Base-by-base conservation (phyloP, 2,113 vertebrate genomes). In the Orycteropus afer region DNA sequence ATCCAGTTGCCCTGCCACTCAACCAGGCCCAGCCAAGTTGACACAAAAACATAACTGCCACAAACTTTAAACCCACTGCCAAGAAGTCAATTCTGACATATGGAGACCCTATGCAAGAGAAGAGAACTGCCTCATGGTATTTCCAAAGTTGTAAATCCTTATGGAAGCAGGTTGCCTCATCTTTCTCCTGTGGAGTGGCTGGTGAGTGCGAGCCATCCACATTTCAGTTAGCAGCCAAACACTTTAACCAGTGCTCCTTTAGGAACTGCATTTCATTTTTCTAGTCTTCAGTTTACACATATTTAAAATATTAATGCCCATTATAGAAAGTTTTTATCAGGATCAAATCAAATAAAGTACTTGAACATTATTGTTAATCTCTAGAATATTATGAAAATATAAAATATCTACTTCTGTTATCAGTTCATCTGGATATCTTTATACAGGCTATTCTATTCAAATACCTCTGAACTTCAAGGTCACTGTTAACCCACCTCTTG, bases 401-500 rank as follows among this genome's bases (percentile, higher is more conserved):
- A 51, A 59, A 53, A 0, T 63, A 69, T 74, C 22, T 65, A 40
- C 37, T 88, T 86, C 53, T 89, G 37, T 88, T 74, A 57, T 53
- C 78, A 79, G 22, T 61, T 93, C 29, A 76, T 17, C 8, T 47
- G 25, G 7, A 40, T 55, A 65, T 69, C 25, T 86, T 95, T 89
- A 71, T 42, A 63, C 7, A 25, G 4, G n/a, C 14, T 9, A 65
- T 53, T 23, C 10, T 81, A 25, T 92, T 83, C 47, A 53, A 37
- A 67, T 78, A 91, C 11, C n/a, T 95, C 45, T 77, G 42, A 94
- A 89, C 20, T 71, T 91, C 53, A 76, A 76, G 73, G 67, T 91
- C 45, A 91, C 77, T 80, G 51, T 65, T 61, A 53, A 79, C 9
- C 71, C 4, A 55, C 8, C 40, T 51, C 14, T 74, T 89, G 23